Conservation (phyloP, 1,140 invertebrate genomes). For the Bicyclus anynana region DNA sequence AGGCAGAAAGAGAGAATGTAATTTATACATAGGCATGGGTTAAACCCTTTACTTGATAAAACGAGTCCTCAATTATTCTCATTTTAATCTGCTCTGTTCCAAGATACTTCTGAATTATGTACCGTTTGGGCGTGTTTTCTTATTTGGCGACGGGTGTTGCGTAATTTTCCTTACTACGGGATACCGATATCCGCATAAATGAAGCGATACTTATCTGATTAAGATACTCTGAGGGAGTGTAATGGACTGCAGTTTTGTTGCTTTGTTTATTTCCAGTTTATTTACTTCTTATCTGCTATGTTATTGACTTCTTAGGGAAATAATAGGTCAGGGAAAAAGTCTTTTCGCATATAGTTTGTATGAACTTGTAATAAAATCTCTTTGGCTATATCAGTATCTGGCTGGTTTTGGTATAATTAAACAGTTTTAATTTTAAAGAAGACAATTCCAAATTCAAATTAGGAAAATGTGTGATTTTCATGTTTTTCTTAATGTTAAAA, state of each 20-base stretch:
- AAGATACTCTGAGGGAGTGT: neutral
- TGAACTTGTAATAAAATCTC: too few relatives aligned
- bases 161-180: neutral
- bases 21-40: too few relatives aligned
- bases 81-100: slow-evolving; percentile 4
- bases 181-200: neutral
- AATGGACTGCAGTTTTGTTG: slow-evolving; percentile 4
- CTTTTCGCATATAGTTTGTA: too few relatives aligned
- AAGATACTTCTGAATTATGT: slow-evolving; percentile 10
- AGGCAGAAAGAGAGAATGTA: too few relatives aligned
- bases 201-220: neutral
- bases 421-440: too few relatives aligned
- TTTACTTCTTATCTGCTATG: neutral
- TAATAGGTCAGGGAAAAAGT: too few relatives aligned
- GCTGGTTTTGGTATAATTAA: too few relatives aligned
- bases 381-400: too few relatives aligned
- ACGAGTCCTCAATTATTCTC: slow-evolving; percentile 20
- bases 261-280: neutral
- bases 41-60: slow-evolving; percentile 17
- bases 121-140: neutral
- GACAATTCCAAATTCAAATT: too few relatives aligned
- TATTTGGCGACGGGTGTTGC: neutral
- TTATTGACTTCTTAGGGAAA: too few relatives aligned
- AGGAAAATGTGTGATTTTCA: too few relatives aligned
- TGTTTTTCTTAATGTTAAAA: too few relatives aligned